Base-by-base conservation (phyloP, 2,888 invertebrate species). In the Mechanitis messenoides region DNA sequence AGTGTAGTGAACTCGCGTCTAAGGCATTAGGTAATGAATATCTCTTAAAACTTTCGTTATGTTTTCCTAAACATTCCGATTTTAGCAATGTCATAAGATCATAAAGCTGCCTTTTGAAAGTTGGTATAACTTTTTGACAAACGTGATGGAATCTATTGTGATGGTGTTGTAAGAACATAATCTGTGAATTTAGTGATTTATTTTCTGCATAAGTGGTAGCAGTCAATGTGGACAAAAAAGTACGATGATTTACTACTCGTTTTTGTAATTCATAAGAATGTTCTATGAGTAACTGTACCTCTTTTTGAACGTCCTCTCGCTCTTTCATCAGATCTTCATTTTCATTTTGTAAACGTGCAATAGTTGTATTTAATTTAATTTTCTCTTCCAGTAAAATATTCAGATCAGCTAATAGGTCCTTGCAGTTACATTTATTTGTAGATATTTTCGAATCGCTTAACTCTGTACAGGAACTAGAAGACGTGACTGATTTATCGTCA, bases 131-230 rank as follows among this genome's bases (percentile, higher is more conserved):
- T 71, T 80, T 81, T 76, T 85, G 85, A 66, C 87, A 88, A 1
- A 88, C 79, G 63, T 81, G 81, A 67, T 84, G 83, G 60, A 84
- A 83, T 31, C 87, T 75, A 55, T 73, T 84, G 55, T 87, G 84
- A 63, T 86, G 80, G 67, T 89, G 86, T 72, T 87, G 83, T 53
- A 88, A 71, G 47, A 78, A 84, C 72, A 83, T 87, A 2, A 87
- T 78, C 69, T 87, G 85, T 0, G 84, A 85, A 68, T 82, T 79
- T 2, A 90, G 76, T 12, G 79, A 81, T 68, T 79, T 85, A 65
- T 88, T 90, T 76, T 90, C 90, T 1, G 90, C 85, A 59, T 81
- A 85, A 1, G 87, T 85, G 31, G 87, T 90, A 42, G 90, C 88
- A 45, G 86, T 86, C 66, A 89, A 74, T 42, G 87, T 89, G 3